A percentile compares a stretch with the other conserved stretches of the same genome.
phyloP scores from a whole-genome alignment of 2,113 vertebrate species.

The Oceanodroma tethys region DNA sequence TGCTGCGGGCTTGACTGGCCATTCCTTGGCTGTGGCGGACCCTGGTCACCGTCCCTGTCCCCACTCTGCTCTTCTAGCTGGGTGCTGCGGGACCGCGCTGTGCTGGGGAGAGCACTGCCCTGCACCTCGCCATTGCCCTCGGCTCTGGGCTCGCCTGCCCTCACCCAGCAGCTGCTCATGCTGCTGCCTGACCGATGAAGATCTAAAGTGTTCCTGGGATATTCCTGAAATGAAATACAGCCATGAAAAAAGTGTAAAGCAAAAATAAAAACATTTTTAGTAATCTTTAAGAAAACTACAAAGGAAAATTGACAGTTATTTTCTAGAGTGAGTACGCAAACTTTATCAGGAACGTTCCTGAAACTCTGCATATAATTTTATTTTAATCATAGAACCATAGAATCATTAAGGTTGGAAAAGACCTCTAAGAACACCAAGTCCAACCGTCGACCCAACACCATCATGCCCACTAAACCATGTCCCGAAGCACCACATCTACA shows the following conservation, averaged over 20 bases:
- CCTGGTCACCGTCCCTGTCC: accelerated
- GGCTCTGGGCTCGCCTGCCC: neutral
- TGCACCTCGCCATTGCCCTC: neutral
- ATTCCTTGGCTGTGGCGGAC: too few relatives aligned
- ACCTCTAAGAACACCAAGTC: too few relatives aligned
- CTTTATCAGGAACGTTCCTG: neutral
- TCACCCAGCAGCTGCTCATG: neutral
- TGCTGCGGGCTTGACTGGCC: neutral
- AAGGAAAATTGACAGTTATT: neutral
- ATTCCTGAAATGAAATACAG: neutral
- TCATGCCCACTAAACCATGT: too few relatives aligned
- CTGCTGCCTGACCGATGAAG: neutral
- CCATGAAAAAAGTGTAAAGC: neutral
- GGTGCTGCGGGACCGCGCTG: neutral
- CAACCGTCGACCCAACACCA: too few relatives aligned
- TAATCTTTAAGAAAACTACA: neutral
- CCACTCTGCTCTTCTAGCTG: neutral
- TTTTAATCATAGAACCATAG: too few relatives aligned
- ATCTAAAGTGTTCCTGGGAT: neutral
- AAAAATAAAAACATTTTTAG: neutral
- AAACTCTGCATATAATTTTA: neutral
- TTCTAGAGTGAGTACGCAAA: neutral
- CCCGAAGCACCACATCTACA: too few relatives aligned
- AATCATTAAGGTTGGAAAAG: too few relatives aligned
- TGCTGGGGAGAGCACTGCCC: neutral